phyloP scores from a whole-genome alignment of 2,113 vertebrate genomes.

The Ammodytes marinus region DNA sequence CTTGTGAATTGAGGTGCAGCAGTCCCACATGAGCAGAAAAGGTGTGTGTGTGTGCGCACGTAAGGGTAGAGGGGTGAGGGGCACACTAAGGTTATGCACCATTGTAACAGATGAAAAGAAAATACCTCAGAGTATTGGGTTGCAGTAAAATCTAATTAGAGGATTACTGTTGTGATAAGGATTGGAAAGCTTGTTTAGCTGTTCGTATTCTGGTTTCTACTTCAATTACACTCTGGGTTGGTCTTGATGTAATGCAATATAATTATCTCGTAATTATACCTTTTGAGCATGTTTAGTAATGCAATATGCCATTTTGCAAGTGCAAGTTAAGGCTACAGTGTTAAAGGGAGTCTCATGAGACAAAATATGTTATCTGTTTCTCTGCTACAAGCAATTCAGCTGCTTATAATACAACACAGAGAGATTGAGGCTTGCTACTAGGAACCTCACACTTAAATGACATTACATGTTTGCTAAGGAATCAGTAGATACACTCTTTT shows the following conservation, averaged over 20 bases:
- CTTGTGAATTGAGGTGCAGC: conserved; percentile 47
- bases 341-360: conserved; percentile 24
- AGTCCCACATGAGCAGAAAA: conserved; percentile 40
- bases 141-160: conserved; percentile 68
- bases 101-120: conserved; percentile 59
- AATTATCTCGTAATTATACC: conserved; percentile 77
- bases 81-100: conserved; percentile 30
- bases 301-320: conserved; percentile 65
- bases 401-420: not conserved
- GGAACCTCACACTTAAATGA: not conserved
- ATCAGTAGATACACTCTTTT: not conserved
- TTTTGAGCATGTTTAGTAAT: conserved; percentile 71
- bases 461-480: not conserved
- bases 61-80: conserved; percentile 10
- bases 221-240: conserved; percentile 62
- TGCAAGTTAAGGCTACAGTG: conserved; percentile 48
- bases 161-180: conserved; percentile 74
- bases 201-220: conserved; percentile 48
- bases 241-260: conserved; percentile 67
- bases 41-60: conserved; percentile 18
- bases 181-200: conserved; percentile 61
- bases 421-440: not conserved
- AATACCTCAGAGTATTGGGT: conserved; percentile 45
- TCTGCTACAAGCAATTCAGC: conserved; percentile 7
- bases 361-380: conserved; percentile 46